Evolutionary conservation across 2,888 invertebrate species (phyloP), one percentile per base, ranked within the genome.

Genomic region (Tetragonula carbonaria): DNA sequence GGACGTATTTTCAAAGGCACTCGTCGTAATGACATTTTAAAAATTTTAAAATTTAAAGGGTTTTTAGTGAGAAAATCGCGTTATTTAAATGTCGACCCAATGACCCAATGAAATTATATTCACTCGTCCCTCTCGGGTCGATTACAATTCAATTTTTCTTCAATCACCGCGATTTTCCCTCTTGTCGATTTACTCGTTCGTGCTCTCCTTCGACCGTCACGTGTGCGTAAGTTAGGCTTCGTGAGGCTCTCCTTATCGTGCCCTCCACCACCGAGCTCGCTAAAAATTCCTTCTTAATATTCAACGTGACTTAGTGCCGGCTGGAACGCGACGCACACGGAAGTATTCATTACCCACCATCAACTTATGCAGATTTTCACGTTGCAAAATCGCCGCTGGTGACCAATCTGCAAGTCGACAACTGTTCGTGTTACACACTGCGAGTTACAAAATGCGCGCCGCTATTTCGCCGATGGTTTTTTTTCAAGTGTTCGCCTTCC

Each of bases 351-450:
- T 84, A 86, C 67, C 84, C 73, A 38, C 76, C 75, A 84, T 84
- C 84, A 81, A 84, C 76, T 80, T 81, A 84, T 76, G 84, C 80
- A 84, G 87, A 87, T 80, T 80, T 82, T 76, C 72, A 72, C 80
- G 72, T 28, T 63, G 78, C 51, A 75, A 72, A 75, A 62, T 67
- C 62, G 62, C 33, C 51, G 38, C 72, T 13, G 53, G 28, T 63
- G 67, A 57, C 45, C 66, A 16, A 13, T 16, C 45, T 50, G 14
- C 65, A 3, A 33, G 33, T 33, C 33, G 33, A 33, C 33, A 71
- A 28, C 59, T 55, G 28, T 62, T n/a, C 68, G 45, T n/a, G 28
- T 33, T 62, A 21, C 33, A 11, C 11, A 2, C 18, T 65, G 33
- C 4, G 2, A 33, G 33, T 28, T 28, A 13, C 13, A 14, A 6